Evolutionary conservation across 2,113 vertebrate genomes (phyloP).

Genomic region (Salvelinus sp.): DNA sequence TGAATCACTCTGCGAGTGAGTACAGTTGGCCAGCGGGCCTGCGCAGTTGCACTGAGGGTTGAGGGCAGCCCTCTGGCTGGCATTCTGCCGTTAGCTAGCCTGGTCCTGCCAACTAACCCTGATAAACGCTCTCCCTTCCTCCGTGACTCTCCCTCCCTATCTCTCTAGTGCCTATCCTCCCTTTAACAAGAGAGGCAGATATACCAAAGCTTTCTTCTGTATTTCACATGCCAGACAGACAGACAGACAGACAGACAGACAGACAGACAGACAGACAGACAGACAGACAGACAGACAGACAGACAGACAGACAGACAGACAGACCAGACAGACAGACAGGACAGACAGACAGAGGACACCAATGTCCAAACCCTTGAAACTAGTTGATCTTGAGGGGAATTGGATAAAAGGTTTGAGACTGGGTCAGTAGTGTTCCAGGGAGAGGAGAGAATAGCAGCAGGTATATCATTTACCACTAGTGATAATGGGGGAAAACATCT

Average conservation of each 20-base stretch:
- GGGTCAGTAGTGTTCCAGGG: constrained; percentile 24
- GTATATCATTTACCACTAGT: constrained; percentile 57
- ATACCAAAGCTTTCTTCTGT: not conserved
- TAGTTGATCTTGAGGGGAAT: constrained; percentile 45
- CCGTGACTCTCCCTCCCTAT: not conserved
- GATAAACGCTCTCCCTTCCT: not conserved
- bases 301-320: no score
- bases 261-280: no score
- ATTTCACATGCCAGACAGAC: not conserved
- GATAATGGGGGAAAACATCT: not conserved
- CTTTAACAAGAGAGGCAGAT: not conserved
- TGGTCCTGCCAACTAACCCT: not conserved
- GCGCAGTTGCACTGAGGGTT: constrained; percentile 2
- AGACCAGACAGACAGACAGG: constrained; percentile 7
- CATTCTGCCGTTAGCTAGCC: not conserved
- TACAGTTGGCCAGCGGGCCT: constrained; percentile 1
- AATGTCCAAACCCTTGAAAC: constrained; percentile 1
- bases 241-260: no score
- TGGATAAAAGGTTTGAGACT: constrained; percentile 44
- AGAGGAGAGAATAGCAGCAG: constrained; percentile 19
- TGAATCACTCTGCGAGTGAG: constrained; percentile 11
- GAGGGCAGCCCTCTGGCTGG: not conserved
- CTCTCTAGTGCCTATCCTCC: not conserved
- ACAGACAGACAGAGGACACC: no score
- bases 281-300: no score